Percentiles rank a stretch among this genome's conserved stretches.
Evolutionary conservation across 2,888 invertebrate genomes (phyloP).

Genomic region (Dilophus febrilis): DNA sequence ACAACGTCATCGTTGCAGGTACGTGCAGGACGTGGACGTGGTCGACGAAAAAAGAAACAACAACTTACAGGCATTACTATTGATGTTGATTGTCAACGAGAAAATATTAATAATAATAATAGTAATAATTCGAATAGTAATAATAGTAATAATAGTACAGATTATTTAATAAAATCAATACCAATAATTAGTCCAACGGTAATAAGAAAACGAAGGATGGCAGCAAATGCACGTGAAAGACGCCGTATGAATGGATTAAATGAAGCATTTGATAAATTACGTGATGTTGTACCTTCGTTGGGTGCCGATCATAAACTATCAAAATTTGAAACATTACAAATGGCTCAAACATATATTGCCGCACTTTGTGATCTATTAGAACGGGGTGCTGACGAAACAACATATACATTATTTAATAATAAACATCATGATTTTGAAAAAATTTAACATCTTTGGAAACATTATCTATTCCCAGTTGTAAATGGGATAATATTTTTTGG

Average conservation of each 20-base stretch:
- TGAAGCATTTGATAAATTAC: constrained; percentile 52
- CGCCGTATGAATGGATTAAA: constrained; percentile 61
- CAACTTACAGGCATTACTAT: too few species aligned
- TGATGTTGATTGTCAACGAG: too few species aligned
- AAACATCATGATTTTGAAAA: not conserved
- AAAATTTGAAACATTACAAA: constrained; percentile 62
- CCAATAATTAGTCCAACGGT: constrained; percentile 39
- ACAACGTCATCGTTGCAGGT: too few species aligned
- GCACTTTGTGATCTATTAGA: constrained; percentile 49
- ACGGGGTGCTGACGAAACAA: constrained; percentile 17
- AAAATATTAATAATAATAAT: too few species aligned
- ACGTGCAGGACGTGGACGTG: not conserved
- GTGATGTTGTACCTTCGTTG: constrained; percentile 53
- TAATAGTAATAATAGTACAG: not conserved
- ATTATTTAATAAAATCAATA: constrained; percentile 4
- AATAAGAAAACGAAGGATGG: constrained; percentile 42
- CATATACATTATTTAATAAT: constrained; percentile 5
- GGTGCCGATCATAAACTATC: constrained; percentile 54
- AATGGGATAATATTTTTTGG: too few species aligned
- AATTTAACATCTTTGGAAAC: too few species aligned
- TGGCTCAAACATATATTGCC: constrained; percentile 60
- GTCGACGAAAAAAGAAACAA: constrained; percentile 3
- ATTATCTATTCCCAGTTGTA: too few species aligned
- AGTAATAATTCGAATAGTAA: constrained; percentile 4
- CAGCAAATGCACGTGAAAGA: constrained; percentile 57